Base-by-base conservation (phyloP, 2,888 invertebrate genomes). In the Eurois occulta region DNA sequence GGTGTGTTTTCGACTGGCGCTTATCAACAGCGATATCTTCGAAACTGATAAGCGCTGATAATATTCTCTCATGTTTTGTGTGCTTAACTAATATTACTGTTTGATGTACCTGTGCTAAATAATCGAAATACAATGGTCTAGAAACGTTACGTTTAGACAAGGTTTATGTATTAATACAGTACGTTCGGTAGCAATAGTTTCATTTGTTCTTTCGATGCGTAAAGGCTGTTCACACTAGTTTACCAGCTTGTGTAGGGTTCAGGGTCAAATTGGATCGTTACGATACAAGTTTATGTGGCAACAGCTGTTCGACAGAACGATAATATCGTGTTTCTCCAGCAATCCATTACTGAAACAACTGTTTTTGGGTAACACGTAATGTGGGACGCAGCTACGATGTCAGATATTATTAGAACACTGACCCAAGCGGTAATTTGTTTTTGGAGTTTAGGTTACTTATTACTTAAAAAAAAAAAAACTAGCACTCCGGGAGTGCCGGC, bases 11-110 rank as follows among this genome's bases (percentile, higher is more conserved):
- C 91, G 86, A 96, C 96, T 96, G 94, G 66, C 86, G 79, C 88
- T 88, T 94, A 94, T 94, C 94, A 84, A 78, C 72, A 77, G 81
- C 82, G 87, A 86, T 95, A 95, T 95, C 95, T 91, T 77, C 79
- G 80, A 79, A 80, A 85, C 89, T 88, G 96, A 96, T 96, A 96
- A 95, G 89, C 80, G 48, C 60, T 87, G 95, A 95, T 95, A 95
- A 93, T 88, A 77, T 87, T 83, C 86, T 90, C 89, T 89, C 82
- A 81, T 82, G 88, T 86, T 86, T 84, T 86, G 84, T 86, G 74
- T 86, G 72, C 43, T 38, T 70, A 67, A 71, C 74, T 77, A 75
- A 75, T 83, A 70, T 81, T 75, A 67, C 78, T 78, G 71, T 82
- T 80, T 81, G 75, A 77, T 82, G 72, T 76, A 79, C 71, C 68